Base-by-base conservation (phyloP, 2,797 vertebrate species). In the Rhynchonycteris naso region DNA sequence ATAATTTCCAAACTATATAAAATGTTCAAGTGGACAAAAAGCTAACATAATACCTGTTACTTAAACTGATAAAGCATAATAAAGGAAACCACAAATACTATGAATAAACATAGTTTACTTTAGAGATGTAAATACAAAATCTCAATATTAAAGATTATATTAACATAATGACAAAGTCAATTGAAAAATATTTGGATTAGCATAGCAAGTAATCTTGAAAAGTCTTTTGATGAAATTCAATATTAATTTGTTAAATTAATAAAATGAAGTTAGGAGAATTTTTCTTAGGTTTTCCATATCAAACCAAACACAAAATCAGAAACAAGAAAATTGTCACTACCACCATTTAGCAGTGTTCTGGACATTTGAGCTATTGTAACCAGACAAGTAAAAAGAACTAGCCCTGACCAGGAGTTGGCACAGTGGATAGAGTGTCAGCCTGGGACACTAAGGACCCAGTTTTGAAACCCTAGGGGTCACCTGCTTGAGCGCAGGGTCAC, bases 41-140 rank as follows among this genome's bases (percentile, higher is more conserved):
- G 12, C 58, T 56, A n/a, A 76, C 33, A 66, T 66, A 81, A 91
- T 61, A 89, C 10, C 12, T 4, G 35, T 78, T 56, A 82, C 33
- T 52, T 85, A 54, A 56, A 65, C 19, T 24, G 11, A 78, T 56
- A 91, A 74, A 54, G 26, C 16, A 81, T 33, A 71, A 82, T 87
- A 86, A 71, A 69, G 68, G 33, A 89, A 91, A 89, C 6, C 50
- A 86, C 28, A 76, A 82, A 89, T 35, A 28, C 86, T 58, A 72
- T 5, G 1, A n/a, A 14, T 52, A 85, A 82, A 86, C 4, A 78
- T 1, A 65, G 79, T 61, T 82, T 50, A 91, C 4, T 15, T 5
- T 58, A 80, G 66, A 92, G 28, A 87, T 33, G 2, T 83, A 78
- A 56, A 94, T 33, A 43, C 43, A 43, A 84, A 22, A 35, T 26